Percentiles rank a stretch among this genome's conserved stretches.
phyloP scores from a whole-genome alignment of 53 echinoderm and acorn worm species.

The Glandiceps talaboti region DNA sequence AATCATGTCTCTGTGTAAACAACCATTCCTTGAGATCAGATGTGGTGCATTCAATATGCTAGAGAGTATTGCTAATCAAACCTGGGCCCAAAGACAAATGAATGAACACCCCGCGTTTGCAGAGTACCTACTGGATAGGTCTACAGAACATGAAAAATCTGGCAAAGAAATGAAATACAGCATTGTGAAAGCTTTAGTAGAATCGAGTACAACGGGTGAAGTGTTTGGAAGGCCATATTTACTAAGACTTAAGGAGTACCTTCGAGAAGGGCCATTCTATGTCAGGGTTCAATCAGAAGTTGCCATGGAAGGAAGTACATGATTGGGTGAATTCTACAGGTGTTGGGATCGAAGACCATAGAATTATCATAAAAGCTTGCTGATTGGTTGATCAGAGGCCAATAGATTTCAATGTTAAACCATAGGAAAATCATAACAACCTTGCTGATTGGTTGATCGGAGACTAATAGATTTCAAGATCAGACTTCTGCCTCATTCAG shows the following conservation, averaged over 20 bases:
- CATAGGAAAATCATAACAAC: too few species aligned
- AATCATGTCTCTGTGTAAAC: constrained; percentile 56
- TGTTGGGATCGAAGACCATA: too few species aligned
- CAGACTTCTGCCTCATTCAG: too few species aligned
- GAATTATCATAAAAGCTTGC: too few species aligned
- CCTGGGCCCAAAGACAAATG: constrained; percentile 39
- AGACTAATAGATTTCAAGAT: too few species aligned
- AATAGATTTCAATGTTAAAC: too few species aligned
- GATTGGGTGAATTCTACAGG: background rate
- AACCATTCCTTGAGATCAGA: constrained; percentile 65
- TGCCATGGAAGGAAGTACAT: constrained; percentile 26
- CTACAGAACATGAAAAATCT: constrained; percentile 55
- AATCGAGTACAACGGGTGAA: constrained; percentile 25
- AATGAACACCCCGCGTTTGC: constrained; percentile 42
- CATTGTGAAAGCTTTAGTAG: constrained; percentile 47
- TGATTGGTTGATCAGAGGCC: too few species aligned
- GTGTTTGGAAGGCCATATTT: constrained; percentile 53
- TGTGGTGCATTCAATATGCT: constrained; percentile 47
- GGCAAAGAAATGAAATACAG: constrained; percentile 57
- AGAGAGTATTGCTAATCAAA: constrained; percentile 38
- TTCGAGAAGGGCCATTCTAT: constrained; percentile 67
- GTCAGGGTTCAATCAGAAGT: constrained; percentile 57
- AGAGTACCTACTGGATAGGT: constrained; percentile 57
- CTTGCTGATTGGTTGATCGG: too few species aligned
- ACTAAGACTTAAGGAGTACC: constrained; percentile 47